Evolutionary conservation across 2,888 invertebrate genomes (phyloP).

Genomic region (Hermodice carunculata): DNA sequence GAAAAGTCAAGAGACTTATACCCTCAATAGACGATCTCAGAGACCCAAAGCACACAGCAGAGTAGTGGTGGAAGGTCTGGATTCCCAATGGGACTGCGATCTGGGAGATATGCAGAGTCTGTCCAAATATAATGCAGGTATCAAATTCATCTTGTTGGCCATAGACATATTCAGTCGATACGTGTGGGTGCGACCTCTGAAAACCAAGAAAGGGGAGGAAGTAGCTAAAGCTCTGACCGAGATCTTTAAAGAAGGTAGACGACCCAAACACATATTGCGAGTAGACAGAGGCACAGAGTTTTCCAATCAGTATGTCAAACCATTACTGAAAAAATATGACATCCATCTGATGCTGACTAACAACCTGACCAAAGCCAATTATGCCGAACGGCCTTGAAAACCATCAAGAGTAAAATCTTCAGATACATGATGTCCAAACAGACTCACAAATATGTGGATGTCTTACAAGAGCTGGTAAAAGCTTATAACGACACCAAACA

Average conservation of each 20-base stretch:
- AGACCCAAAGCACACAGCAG: too few relatives aligned
- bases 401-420: constrained; percentile 2
- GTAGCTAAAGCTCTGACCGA: neutral
- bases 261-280: neutral
- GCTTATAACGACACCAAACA: constrained; percentile 2
- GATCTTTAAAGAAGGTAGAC: constrained; percentile 2
- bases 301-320: neutral
- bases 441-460: neutral
- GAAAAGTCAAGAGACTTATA: too few relatives aligned
- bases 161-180: constrained; percentile 8
- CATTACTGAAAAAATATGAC: neutral
- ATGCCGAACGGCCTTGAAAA: constrained; percentile 5
- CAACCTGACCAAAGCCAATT: neutral
- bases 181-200: constrained; percentile 6
- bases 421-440: neutral
- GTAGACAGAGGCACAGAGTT: constrained; percentile 4
- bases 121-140: neutral
- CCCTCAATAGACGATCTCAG: too few relatives aligned
- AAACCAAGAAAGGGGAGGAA: constrained; percentile 1
- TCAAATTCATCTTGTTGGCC: neutral
- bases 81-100: constrained; percentile 6
- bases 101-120: neutral
- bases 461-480: constrained; percentile 7
- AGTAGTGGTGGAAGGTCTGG: neutral
- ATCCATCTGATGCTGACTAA: neutral